Percentiles rank a stretch among this genome's conserved stretches.
phyloP scores from a whole-genome alignment of 2,797 vertebrate genomes.

The Hypotaenidia philippensis region DNA sequence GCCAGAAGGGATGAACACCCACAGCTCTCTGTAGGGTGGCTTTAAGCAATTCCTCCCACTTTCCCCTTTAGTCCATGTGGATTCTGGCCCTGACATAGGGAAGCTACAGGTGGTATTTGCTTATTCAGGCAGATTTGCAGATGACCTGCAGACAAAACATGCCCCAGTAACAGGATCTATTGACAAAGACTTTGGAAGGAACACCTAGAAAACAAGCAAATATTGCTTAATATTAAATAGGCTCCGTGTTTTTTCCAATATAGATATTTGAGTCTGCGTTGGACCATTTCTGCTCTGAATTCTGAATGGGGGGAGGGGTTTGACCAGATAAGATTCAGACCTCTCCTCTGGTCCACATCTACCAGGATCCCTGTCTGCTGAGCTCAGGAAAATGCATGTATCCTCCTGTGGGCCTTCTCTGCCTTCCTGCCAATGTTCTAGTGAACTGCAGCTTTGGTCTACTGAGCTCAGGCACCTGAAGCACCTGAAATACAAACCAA shows the following conservation, averaged over 20 bases:
- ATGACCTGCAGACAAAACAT: neutral
- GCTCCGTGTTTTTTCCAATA: neutral
- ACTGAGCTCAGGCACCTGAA: neutral
- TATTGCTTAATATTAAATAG: neutral
- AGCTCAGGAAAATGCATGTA: neutral
- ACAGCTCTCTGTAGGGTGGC: neutral
- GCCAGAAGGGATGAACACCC: neutral
- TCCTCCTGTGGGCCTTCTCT: neutral
- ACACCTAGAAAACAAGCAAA: neutral
- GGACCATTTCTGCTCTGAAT: neutral
- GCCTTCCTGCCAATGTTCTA: neutral
- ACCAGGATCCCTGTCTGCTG: neutral
- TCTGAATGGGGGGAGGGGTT: neutral
- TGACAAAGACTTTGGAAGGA: neutral
- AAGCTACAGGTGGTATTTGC: neutral
- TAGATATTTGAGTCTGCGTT: neutral
- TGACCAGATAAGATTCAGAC: neutral
- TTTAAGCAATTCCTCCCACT: neutral
- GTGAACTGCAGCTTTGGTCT: neutral
- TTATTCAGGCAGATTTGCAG: slow-evolving; percentile 2
- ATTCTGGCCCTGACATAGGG: neutral
- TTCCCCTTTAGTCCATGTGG: neutral
- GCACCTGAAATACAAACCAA: neutral
- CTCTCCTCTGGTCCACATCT: neutral
- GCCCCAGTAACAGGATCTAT: slow-evolving; percentile 4